phyloP scores from a whole-genome alignment of 2,797 vertebrate species.

The Mormyrus hasselquistii region DNA sequence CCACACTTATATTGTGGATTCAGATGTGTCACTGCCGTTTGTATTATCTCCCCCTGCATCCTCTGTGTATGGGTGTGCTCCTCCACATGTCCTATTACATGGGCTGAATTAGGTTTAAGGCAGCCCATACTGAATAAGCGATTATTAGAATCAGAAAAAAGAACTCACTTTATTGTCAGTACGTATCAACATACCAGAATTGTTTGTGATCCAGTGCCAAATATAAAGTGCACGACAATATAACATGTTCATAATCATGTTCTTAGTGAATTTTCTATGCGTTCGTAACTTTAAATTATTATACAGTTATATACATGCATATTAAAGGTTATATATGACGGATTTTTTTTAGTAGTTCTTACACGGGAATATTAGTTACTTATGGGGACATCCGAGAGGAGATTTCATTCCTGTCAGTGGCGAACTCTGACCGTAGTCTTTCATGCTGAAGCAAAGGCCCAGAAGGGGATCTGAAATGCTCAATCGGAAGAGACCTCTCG shows the following conservation, averaged over 20 bases:
- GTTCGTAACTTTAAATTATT: background rate
- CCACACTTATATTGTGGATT: background rate
- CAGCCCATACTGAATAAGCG: background rate
- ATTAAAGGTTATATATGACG: background rate
- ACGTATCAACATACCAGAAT: background rate
- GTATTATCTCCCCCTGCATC: background rate
- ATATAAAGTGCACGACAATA: background rate
- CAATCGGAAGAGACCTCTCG: slow-evolving; percentile 11
- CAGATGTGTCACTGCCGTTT: background rate
- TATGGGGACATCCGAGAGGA: background rate
- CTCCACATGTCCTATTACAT: background rate
- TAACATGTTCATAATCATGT: background rate
- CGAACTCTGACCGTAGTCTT: background rate
- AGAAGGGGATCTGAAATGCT: background rate
- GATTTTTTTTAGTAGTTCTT: background rate
- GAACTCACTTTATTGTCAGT: background rate
- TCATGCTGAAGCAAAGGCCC: background rate
- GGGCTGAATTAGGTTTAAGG: background rate
- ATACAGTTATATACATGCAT: background rate
- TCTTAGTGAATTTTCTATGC: background rate
- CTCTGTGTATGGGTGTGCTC: background rate
- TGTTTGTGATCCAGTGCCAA: background rate
- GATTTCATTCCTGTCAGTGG: background rate
- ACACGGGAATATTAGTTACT: background rate
- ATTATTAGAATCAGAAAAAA: background rate